Base-by-base conservation (phyloP, 2,888 invertebrate species). In the Hirtodrosophila trivittata region DNA sequence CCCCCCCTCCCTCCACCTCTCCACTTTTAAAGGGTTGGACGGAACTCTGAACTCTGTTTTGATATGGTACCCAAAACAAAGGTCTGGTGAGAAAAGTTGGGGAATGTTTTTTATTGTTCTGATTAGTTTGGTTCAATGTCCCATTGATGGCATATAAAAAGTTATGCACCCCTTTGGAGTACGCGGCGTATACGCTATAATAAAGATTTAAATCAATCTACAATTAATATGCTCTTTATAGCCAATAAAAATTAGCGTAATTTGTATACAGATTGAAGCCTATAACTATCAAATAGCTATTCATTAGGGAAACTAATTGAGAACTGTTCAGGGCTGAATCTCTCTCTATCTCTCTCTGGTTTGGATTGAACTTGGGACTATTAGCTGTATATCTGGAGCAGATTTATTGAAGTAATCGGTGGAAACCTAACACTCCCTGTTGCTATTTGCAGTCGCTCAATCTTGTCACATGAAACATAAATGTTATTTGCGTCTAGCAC, bases 121-220 rank as follows among this genome's bases (percentile, higher is more conserved):
- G 46, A 25, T 56, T 47, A 47, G 37, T 25, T 25, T 38, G 70
- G 66, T 70, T 70, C 70, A 66, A 66, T 66, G 70, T 50, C 21
- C 66, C 49, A 35, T 9, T 16, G 49, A 70, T 56, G 52, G 41
- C 30, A 56, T 56, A 41, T 62, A 33, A 62, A 66, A 52, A 66
- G 47, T 55, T 56, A 16, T 13, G 21, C 38, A 3, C 18, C 16
- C 4, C 18, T 32, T 32, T 41, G 38, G 42, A 5, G 13, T 12
- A 10, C 3, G 28, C 14, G 7, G 28, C 43, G 35, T 41, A 56
- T 21, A 38, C 21, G 21, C n/a, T 8, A 45, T 21, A 39, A 49
- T 16, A 41, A 12, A 45, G 37, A 28, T 51, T 59, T 60, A 16
- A 66, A 49, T 66, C 52, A 51, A 56, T 66, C 56, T 60, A 37